A percentile compares a stretch with the other conserved stretches of the same genome.
These are phyloP conservation scores for Solenopsis invicta DNA, from an alignment of 1,140 invertebrate species.

Conservation along the genomic window DNA sequence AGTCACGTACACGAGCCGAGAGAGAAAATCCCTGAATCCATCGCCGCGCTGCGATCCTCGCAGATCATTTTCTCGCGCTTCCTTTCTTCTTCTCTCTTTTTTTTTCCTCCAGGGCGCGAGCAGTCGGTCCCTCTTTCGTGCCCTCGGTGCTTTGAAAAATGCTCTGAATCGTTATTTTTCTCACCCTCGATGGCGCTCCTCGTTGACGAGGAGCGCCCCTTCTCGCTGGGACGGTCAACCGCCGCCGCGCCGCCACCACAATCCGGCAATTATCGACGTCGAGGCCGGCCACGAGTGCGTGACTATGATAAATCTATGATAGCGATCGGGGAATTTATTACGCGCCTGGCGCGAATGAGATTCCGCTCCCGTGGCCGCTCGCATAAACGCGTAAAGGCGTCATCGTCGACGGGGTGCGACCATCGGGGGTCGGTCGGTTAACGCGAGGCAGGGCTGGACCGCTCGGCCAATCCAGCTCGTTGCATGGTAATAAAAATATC, in stretches of 20 bases:
- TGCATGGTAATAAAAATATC: slow-evolving; percentile 82
- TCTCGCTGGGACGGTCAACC: slow-evolving; percentile 28
- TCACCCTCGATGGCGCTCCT: slow-evolving; percentile 65
- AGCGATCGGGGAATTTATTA: slow-evolving; percentile 81
- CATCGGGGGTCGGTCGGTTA: slow-evolving; percentile 46
- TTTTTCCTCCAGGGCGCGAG: not conserved
- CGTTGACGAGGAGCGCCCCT: slow-evolving; percentile 47
- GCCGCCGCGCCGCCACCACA: slow-evolving; percentile 58
- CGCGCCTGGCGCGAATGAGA: slow-evolving; percentile 82
- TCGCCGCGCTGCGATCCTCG: not conserved
- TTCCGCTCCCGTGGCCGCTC: slow-evolving; percentile 59
- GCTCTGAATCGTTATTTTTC: slow-evolving; percentile 75
- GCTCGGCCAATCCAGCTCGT: slow-evolving; percentile 78
- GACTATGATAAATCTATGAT: slow-evolving; percentile 85
- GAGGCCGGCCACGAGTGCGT: slow-evolving; percentile 78
- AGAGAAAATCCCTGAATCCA: slow-evolving; percentile 45
- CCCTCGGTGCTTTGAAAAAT: slow-evolving; percentile 74
- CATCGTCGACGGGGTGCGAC: slow-evolving; percentile 63
- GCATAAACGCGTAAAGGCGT: slow-evolving; percentile 62
- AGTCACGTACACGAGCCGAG: slow-evolving; percentile 52
- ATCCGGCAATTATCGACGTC: slow-evolving; percentile 80
- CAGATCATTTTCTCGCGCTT: not conserved
- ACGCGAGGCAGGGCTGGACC: slow-evolving; percentile 53
- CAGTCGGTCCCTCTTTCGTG: slow-evolving; percentile 32
- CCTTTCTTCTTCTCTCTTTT: not conserved